These are phyloP conservation scores for Cinclus cinclus DNA, from an alignment of 2,113 vertebrate species.

Conservation along the genomic window DNA sequence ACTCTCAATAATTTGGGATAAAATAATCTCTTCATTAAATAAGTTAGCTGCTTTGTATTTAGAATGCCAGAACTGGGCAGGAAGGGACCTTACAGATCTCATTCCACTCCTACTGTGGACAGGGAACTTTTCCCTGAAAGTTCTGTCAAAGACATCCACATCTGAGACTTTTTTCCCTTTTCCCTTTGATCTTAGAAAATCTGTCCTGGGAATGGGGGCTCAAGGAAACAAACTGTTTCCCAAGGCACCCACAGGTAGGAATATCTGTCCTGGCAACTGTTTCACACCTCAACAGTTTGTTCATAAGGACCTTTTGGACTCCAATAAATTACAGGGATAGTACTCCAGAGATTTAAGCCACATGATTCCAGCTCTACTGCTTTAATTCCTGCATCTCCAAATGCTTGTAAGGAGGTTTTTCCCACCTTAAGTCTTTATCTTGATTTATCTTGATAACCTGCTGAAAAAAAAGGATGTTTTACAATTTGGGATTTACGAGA, in stretches of 20 bases:
- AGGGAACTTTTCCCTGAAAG: background rate
- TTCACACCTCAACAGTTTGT: background rate
- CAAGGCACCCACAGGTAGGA: background rate
- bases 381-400: background rate
- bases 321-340: background rate
- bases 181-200: background rate
- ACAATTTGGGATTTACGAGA: background rate
- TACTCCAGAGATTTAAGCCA: background rate
- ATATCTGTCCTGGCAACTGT: background rate
- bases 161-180: background rate
- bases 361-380: accelerated
- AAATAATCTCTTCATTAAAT: background rate
- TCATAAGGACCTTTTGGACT: background rate
- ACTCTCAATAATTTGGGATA: background rate
- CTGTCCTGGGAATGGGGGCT: background rate
- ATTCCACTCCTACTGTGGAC: background rate
- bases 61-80: background rate
- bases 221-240: background rate
- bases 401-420: background rate
- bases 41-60: background rate
- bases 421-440: background rate
- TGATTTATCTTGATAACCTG: background rate
- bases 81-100: background rate
- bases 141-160: background rate
- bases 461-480: background rate